Evolutionary conservation across 2,888 invertebrate species (phyloP).

Genomic region (Dicycla oo): DNA sequence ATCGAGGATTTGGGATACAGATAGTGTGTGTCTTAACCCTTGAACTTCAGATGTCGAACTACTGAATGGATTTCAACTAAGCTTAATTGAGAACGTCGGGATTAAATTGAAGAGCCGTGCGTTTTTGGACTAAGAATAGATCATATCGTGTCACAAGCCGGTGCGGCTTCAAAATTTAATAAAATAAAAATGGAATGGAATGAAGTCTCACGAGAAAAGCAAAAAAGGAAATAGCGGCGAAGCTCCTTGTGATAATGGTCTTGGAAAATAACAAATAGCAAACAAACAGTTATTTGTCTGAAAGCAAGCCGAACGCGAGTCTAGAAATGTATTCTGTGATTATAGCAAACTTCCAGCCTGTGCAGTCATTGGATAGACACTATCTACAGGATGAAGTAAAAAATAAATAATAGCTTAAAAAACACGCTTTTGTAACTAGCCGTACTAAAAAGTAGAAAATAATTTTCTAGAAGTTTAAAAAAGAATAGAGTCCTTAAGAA

Average conservation of each 20-base stretch:
- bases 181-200: background rate
- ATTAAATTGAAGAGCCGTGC: conserved; percentile 26
- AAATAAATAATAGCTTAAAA: no score
- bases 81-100: conserved; percentile 59
- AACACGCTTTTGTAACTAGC: no score
- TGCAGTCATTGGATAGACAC: background rate
- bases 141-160: background rate
- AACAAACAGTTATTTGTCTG: background rate
- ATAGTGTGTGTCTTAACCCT: conserved; percentile 71
- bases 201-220: background rate
- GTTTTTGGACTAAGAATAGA: conserved; percentile 12
- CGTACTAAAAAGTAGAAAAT: no score
- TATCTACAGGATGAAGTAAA: background rate
- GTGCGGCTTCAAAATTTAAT: background rate
- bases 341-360: background rate
- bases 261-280: background rate
- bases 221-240: background rate
- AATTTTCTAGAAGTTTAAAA: no score
- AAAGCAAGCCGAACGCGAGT: background rate
- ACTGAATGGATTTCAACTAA: conserved; percentile 64
- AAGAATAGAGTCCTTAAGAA: no score
- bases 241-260: background rate
- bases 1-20: conserved; percentile 68
- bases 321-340: background rate
- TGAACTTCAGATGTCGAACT: conserved; percentile 69